Conservation (phyloP, 2,113 vertebrate species). For the Anarrhichthys ocellatus region DNA sequence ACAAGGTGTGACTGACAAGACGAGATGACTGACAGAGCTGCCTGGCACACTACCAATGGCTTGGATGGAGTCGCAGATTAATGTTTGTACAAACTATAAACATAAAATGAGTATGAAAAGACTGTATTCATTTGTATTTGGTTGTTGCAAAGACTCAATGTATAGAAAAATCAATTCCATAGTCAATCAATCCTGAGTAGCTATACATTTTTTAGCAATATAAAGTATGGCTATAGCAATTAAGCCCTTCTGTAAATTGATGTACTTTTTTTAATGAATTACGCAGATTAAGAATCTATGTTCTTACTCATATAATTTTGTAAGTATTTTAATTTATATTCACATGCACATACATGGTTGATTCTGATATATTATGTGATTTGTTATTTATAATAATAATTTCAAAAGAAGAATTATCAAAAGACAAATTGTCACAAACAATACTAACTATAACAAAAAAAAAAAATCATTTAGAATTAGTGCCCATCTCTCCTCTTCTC, state of each 20-base stretch:
- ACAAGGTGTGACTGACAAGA: slow-evolving; percentile 64
- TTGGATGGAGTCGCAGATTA: slow-evolving; percentile 16
- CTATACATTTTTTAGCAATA: neutral
- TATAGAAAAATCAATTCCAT: slow-evolving; percentile 14
- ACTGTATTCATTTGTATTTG: neutral
- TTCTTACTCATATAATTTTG: neutral
- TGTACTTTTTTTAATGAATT: neutral
- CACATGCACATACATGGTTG: neutral
- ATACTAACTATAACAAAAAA: slow-evolving; percentile 11
- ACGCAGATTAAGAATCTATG: neutral
- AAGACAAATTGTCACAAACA: neutral
- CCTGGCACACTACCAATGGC: slow-evolving; percentile 29
- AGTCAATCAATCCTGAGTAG: neutral
- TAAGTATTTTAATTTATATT: neutral
- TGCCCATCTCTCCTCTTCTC: slow-evolving; percentile 22
- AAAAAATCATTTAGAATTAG: slow-evolving; percentile 5
- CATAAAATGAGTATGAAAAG: neutral
- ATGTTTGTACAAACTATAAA: slow-evolving; percentile 12
- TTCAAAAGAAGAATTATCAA: neutral
- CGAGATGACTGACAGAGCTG: slow-evolving; percentile 60
- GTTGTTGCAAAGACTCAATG: neutral
- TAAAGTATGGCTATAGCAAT: neutral
- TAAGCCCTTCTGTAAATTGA: neutral
- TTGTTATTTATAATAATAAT: slow-evolving; percentile 6
- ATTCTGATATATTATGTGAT: neutral